Evolutionary conservation across 1,140 invertebrate species (phyloP), one percentile per base, ranked within the genome.

Genomic region (Stratiolaelaps scimitus): DNA sequence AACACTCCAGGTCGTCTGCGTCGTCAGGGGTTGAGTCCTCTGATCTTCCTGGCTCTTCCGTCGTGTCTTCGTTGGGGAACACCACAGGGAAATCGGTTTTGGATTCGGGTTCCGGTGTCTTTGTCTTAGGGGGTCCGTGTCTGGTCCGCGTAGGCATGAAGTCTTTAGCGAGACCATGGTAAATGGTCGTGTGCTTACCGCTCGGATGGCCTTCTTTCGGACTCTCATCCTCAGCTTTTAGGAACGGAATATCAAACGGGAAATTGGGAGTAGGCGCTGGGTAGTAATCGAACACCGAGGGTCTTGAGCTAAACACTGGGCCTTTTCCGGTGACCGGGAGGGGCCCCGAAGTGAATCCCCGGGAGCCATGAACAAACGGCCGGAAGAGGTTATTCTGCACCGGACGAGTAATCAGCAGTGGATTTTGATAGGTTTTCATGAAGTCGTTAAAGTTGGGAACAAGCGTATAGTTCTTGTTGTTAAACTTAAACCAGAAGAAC

Each of bases 401-500:
- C 2, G 53, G 53, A 29, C 53, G 13, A 1, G 53, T 60, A 15
- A 60, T 29, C 13, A 60, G 34, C 15, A 60, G 53, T 29, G 53
- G 53, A 23, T 60, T 60, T 10, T 60, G 53, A 23, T 60, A 60
- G 23, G 13, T 60, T 26, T 60, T 60, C 23, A 60, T 60, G 23
- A 60, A 60, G 34, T 60, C 53, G 13, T 26, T 60, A 26, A 29
- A 60, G 53, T 2, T 60, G 13, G 53, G 53, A 15, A 34, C 26
- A 23, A 60, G 34, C 15, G 53, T 60, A 23, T 19, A 60, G 20
- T 60, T 60, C 23, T 60, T 34, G 20, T 60, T 60, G 10, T 60
- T 60, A 34, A 20, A 13, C 26, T 10, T 60, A 23, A 60, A 60
- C 53, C 53, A 60, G 53, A 60, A 60, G 26, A 60, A 60, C 23